These are phyloP conservation scores for Tachysurus vachellii DNA, from an alignment of 2,113 vertebrate genomes.

Conservation along the genomic window DNA sequence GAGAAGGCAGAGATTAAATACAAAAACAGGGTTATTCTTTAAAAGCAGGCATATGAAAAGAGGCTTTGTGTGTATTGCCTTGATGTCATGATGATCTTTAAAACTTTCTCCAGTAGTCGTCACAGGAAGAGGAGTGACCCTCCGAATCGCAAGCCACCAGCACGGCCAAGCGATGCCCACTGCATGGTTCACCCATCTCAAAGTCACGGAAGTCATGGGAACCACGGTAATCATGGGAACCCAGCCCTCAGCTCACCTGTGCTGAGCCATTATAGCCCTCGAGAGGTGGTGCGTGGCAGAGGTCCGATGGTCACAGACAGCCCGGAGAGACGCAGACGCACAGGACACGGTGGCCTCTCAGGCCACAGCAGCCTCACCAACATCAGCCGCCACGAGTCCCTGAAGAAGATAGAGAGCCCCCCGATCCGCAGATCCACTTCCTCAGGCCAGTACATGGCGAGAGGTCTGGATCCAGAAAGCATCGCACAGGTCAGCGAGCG, in stretches of 20 bases:
- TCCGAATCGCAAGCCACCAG: slow-evolving; percentile 82
- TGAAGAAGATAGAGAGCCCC: slow-evolving; percentile 94
- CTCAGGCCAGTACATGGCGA: slow-evolving; percentile 90
- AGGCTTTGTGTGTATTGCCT: background rate
- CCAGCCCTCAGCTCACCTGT: slow-evolving; percentile 82
- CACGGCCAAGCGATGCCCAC: slow-evolving; percentile 84
- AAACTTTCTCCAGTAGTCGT: slow-evolving; percentile 63
- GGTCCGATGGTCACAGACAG: slow-evolving; percentile 81
- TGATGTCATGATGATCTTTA: background rate
- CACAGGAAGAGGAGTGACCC: slow-evolving; percentile 90
- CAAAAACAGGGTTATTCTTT: background rate
- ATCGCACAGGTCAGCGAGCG: slow-evolving; percentile 93
- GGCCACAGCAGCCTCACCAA: slow-evolving; percentile 91
- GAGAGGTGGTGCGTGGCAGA: slow-evolving; percentile 85
- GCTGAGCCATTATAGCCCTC: slow-evolving; percentile 83
- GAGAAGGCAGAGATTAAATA: background rate
- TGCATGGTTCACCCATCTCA: slow-evolving; percentile 84
- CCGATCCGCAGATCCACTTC: slow-evolving; percentile 95
- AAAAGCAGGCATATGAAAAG: background rate
- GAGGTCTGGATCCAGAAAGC: slow-evolving; percentile 92
- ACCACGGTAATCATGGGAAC: slow-evolving; percentile 65
- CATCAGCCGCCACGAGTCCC: slow-evolving; percentile 91
- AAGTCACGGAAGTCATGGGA: slow-evolving; percentile 53
- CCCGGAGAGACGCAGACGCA: slow-evolving; percentile 84
- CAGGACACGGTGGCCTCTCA: slow-evolving; percentile 86